Base-by-base conservation (phyloP, 2,888 invertebrate genomes). In the Clostera curtula region DNA sequence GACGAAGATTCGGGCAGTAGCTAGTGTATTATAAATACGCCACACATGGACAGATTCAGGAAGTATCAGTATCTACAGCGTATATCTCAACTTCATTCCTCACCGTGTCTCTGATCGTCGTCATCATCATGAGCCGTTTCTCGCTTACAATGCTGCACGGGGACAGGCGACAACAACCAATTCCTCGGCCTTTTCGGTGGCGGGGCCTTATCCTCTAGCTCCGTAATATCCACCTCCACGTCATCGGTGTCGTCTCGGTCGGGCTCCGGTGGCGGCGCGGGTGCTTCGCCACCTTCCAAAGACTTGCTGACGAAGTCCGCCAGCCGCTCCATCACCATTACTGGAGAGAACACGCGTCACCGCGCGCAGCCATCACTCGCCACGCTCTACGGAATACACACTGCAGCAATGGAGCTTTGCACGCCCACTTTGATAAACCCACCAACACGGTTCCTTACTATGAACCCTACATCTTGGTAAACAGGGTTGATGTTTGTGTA, bases 231-330 rank as follows among this genome's bases (percentile, higher is more conserved):
- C 46, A 83, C 80, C 39, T 83, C 82, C 38, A 73, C 74, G 33
- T 79, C 82, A 19, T 74, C 73, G 0, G 63, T 54, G 29, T 72
- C 74, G 23, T 73, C 76, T 4, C 52, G 43, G 63, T 86, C 65
- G 33, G 80, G 86, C 74, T 63, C 80, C 25, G 79, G 75, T 39
- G 79, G 80, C 34, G 82, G 75, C 50, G 77, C 75, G 27, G 82
- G 82, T 31, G 73, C 72, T 49, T 79, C 80, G 70, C 86, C 64
- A 47, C 87, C 88, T 65, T 91, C 91, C 75, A 94, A 91, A 38
- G 93, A 93, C 82, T 93, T 93, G 58, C 93, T 93, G 65, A 95
- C 94, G 86, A 95, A 94, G 86, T 93, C 93, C 63, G 94, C 92
- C 74, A 95, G 88, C 86, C 94, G 93, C 85, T 94, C 94, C 94